phyloP scores from a whole-genome alignment of 2,888 invertebrate genomes.

The Drosophila kambysellisi region DNA sequence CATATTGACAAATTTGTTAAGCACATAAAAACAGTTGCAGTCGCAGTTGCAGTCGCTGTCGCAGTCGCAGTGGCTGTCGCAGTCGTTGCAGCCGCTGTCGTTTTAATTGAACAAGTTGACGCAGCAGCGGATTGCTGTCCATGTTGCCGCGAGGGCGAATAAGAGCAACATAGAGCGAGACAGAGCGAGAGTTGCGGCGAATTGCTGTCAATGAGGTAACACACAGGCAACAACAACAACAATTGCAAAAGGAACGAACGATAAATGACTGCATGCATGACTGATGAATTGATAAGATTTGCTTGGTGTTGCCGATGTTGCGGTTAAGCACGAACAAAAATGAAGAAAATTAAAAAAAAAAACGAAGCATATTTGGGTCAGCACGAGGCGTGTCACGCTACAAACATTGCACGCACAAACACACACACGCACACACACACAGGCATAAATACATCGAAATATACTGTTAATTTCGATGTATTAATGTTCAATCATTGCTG shows the following conservation, averaged over 20 bases:
- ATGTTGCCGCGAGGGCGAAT: conserved; percentile 37
- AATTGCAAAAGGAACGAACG: conserved; percentile 39
- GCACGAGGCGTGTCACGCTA: conserved; percentile 62
- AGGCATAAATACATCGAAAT: conserved; percentile 7
- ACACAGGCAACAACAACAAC: conserved; percentile 47
- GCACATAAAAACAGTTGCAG: background rate
- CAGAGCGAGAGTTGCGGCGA: conserved; percentile 42
- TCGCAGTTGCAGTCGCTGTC: background rate
- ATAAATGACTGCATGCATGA: conserved; percentile 75
- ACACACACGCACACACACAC: conserved; percentile 17
- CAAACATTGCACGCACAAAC: conserved; percentile 53
- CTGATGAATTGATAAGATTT: conserved; percentile 75
- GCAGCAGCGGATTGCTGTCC: conserved; percentile 13
- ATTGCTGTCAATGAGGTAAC: conserved; percentile 58
- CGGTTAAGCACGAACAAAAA: conserved; percentile 29
- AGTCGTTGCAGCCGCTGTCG: conserved; percentile 34
- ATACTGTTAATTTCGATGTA: background rate
- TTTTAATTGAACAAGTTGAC: conserved; percentile 51
- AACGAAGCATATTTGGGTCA: conserved; percentile 62
- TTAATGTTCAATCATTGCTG: conserved; percentile 49
- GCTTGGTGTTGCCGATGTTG: conserved; percentile 26
- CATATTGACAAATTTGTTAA: background rate
- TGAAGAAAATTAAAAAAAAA: background rate
- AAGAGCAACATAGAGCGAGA: conserved; percentile 13
- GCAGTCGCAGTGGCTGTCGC: background rate